Evolutionary conservation across 2,113 vertebrate species (phyloP), one percentile per base, ranked within the genome.

Genomic region (Microtus montanus): DNA sequence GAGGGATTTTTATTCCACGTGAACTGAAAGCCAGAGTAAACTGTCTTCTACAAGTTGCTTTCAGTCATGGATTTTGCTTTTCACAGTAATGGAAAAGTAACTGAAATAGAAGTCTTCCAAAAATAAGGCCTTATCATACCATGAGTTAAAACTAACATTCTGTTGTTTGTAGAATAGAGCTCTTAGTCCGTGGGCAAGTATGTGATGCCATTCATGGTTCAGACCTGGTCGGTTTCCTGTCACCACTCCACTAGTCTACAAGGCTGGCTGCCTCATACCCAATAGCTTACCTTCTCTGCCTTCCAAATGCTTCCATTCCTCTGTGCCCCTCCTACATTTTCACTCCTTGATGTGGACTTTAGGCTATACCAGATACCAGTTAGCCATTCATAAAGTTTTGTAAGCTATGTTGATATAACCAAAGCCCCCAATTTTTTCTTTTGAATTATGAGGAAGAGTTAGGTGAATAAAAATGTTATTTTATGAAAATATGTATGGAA

Each of bases 351-450:
- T 38, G n/a, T 24, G 35, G 63, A 7, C 15, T 71, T 28, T 64
- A 71, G 90, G 28, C 26, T 41, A 15, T 58, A 9, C 12, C 35
- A 44, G 11, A 52, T 30, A 75, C 38, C 35, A 20, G 0, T 20
- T 70, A 1, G 35, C 44, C 38, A 64, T 8, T 15, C 47, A 28
- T 2, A n/a, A 41, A 28, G 49, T 6, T 66, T 44, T 61, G 3
- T 52, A 24, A 82, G n/a, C 52, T 84, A 71, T 74, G n/a, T 78
- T 89, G 52, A 3, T 89, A 22, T 14, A 78, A 84, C 5, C 61
- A n/a, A 83, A 94, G 30, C 89, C 35, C 11, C 19, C n/a, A 49
- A 78, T 78, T 74, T 84, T 86, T 96, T 87, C 78, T 94, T 96
- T 83, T 54, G 7, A 94, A 54, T 73, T 78, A 68, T 63, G 33